Conservation (phyloP, 2,888 invertebrate species). For the Tridacna gigas region DNA sequence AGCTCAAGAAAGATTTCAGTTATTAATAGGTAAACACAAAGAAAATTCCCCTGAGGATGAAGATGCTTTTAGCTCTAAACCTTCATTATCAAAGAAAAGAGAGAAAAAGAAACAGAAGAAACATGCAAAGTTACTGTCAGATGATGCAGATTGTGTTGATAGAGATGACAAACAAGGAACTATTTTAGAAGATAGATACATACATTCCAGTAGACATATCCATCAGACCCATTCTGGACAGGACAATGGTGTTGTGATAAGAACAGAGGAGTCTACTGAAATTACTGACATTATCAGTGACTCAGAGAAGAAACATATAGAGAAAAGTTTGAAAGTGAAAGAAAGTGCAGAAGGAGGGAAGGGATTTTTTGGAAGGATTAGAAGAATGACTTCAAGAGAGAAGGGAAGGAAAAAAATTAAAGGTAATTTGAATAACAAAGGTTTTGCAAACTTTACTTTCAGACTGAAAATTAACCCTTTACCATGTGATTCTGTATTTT, state of each 20-base stretch:
- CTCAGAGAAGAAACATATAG: constrained; percentile 60
- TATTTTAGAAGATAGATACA: constrained; percentile 51
- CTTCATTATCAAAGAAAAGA: constrained; percentile 22
- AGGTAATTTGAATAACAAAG: constrained; percentile 22
- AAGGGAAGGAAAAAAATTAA: constrained; percentile 48
- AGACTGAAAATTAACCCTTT: background rate
- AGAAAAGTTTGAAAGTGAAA: constrained; percentile 61
- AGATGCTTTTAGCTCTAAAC: background rate
- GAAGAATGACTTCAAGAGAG: constrained; percentile 47
- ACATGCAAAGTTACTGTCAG: constrained; percentile 3
- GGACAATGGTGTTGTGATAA: constrained; percentile 23
- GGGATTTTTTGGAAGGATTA: constrained; percentile 49
- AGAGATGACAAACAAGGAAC: background rate
- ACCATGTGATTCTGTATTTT: background rate
- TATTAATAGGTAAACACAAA: constrained; percentile 50
- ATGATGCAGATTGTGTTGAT: constrained; percentile 34
- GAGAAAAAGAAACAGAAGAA: constrained; percentile 34
- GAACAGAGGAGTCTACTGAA: constrained; percentile 47
- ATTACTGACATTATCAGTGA: constrained; percentile 35
- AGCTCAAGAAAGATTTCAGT: constrained; percentile 70
- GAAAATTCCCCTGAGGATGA: constrained; percentile 20
- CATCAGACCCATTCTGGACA: constrained; percentile 47
- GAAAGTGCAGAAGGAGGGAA: constrained; percentile 60
- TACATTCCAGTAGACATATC: constrained; percentile 51
- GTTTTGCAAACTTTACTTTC: background rate